Conservation (phyloP, 1,140 invertebrate genomes). For the Arctopsyche grandis region DNA sequence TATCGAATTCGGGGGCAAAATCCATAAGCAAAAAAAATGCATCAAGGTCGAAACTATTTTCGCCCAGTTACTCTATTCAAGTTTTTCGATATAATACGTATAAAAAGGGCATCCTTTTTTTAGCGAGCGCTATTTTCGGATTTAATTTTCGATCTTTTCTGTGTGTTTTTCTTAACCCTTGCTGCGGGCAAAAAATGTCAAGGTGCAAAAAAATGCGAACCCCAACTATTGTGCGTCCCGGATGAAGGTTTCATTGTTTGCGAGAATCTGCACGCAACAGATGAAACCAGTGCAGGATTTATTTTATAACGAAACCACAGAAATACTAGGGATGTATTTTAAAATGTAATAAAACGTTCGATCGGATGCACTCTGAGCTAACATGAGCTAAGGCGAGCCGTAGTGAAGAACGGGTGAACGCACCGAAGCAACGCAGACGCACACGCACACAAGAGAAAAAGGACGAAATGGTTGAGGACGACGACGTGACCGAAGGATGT, state of each 20-base stretch:
- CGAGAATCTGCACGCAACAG: not conserved
- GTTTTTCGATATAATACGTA: no score
- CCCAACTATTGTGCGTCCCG: constrained; percentile 9
- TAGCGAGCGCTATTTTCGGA: constrained; percentile 39
- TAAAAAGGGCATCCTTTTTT: constrained; percentile 45
- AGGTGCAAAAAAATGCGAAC: constrained; percentile 34
- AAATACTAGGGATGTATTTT: not conserved
- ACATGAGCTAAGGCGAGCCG: no score
- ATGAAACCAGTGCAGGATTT: not conserved
- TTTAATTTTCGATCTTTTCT: constrained; percentile 53
- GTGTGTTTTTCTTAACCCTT: constrained; percentile 50
- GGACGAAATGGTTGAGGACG: constrained; percentile 6
- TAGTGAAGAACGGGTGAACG: constrained; percentile 15
- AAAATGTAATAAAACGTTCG: no score
- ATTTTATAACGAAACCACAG: not conserved
- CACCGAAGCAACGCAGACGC: constrained; percentile 9
- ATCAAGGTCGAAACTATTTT: constrained; percentile 52
- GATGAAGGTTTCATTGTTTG: constrained; percentile 27
- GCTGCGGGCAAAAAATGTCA: constrained; percentile 46
- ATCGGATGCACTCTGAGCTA: no score
- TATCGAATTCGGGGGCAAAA: constrained; percentile 50
- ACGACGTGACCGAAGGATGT: constrained; percentile 9
- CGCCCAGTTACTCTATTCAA: constrained; percentile 18
- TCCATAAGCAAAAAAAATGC: constrained; percentile 47
- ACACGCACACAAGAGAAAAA: constrained; percentile 13